These are phyloP conservation scores for Tiliacea aurago DNA, from an alignment of 2,888 invertebrate genomes.

Conservation along the genomic window DNA sequence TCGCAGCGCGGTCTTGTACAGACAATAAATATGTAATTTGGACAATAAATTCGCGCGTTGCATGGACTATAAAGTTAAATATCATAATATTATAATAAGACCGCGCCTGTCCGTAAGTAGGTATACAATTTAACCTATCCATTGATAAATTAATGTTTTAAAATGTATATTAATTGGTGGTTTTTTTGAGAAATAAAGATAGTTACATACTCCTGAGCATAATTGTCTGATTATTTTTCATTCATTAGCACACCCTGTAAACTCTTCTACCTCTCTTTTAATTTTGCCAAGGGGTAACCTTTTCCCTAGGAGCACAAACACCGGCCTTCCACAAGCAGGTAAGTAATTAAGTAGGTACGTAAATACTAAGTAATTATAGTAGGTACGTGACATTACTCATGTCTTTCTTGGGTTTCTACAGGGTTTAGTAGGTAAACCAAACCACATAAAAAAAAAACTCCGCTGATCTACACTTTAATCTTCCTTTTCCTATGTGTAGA, in stretches of 20 bases:
- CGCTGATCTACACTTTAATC: too few relatives aligned
- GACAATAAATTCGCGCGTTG: conserved; percentile 67
- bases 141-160: conserved; percentile 82
- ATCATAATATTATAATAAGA: conserved; percentile 57
- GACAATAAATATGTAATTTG: conserved; percentile 67
- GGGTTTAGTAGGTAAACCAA: too few relatives aligned
- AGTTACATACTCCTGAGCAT: conserved; percentile 89
- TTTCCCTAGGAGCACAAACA: background rate
- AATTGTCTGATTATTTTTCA: conserved; percentile 78
- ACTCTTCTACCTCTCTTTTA: too few relatives aligned
- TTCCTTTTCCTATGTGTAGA: too few relatives aligned
- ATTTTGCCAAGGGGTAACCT: background rate
- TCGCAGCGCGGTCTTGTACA: conserved; percentile 61
- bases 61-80: conserved; percentile 53
- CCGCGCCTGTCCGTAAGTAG: conserved; percentile 74
- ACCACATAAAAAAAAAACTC: too few relatives aligned
- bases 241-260: conserved; percentile 22
- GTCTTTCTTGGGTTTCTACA: too few relatives aligned
- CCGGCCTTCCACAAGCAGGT: background rate
- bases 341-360: background rate
- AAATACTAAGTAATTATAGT: too few relatives aligned
- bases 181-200: conserved; percentile 88
- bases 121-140: conserved; percentile 80
- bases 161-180: conserved; percentile 88
- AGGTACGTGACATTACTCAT: too few relatives aligned